Percentiles rank a stretch among this genome's conserved stretches.
These are phyloP conservation scores for Phainopepla nitens DNA, from an alignment of 2,113 vertebrate genomes.

Conservation along the genomic window DNA sequence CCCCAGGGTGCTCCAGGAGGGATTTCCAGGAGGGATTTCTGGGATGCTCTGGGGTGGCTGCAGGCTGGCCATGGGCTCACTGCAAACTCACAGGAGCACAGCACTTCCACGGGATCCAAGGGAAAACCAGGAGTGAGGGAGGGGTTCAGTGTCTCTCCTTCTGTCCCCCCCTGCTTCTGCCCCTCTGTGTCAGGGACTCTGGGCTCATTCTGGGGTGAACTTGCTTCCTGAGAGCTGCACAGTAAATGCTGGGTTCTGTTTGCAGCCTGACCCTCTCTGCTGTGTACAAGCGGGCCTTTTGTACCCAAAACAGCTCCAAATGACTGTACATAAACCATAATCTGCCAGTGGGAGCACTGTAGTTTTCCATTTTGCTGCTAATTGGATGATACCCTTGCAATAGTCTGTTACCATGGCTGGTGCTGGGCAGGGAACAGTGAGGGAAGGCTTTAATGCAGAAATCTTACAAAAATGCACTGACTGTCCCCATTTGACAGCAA, in stretches of 20 bases:
- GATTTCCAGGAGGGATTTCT: neutral
- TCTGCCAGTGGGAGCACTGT: neutral
- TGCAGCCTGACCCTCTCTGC: neutral
- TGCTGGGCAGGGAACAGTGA: neutral
- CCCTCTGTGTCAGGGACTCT: neutral
- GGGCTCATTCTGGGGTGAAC: neutral
- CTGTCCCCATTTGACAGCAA: constrained; percentile 12
- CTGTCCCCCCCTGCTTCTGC: neutral
- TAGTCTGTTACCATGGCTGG: neutral
- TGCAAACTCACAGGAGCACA: neutral
- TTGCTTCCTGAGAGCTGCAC: neutral
- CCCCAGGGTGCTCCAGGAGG: fast-evolving
- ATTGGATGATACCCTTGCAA: constrained; percentile 35
- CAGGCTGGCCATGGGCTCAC: neutral
- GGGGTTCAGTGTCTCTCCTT: neutral
- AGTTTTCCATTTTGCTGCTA: constrained; percentile 52
- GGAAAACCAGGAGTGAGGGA: neutral
- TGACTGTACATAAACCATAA: constrained; percentile 37
- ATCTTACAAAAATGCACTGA: neutral
- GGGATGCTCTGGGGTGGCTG: neutral
- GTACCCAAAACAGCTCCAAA: constrained; percentile 40
- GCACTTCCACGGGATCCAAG: neutral
- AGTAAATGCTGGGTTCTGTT: neutral
- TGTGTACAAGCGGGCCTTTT: neutral
- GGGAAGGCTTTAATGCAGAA: constrained; percentile 5